Evolutionary conservation across 2,113 vertebrate genomes (phyloP), one percentile per base, ranked within the genome.

Genomic region (Bufo gargarizans): DNA sequence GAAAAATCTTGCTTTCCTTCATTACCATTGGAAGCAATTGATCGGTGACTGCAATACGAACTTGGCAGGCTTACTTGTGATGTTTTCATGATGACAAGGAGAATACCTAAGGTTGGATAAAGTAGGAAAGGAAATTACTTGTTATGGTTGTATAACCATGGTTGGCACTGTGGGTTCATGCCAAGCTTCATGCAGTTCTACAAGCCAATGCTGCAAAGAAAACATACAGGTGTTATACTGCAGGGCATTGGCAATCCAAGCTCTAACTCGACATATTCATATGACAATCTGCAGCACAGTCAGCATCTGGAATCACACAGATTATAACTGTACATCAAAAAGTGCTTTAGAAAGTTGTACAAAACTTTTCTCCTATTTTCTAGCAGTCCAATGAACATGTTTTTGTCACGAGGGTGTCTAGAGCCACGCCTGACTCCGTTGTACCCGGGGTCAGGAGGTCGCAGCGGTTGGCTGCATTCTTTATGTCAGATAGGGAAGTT

Each of bases 151-250:
- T 55, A 69, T 83, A 59, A 88, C 80, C 50, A 69, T 4, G n/a
- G 69, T 76, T 89, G 87, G 72, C 61, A 84, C 82, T 89, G 82
- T 59, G 77, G 72, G 58, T 84, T 67, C 8, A 58, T 69, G 72
- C 82, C 87, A 78, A 78, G 55, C 9, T 11, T 78, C 80, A 89
- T 77, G 74, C 56, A 78, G 82, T 78, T 74, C 43, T 77, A 78
- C 33, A 89, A 77, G n/a, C 58, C 59, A 65, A 71, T 78, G 61
- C 82, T 83, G 77, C 81, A 45, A 84, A 89, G 47, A 89, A 74
- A 13, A 78, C 81, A 78, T 89, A 84, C 87, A 89, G 87, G 87
- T 89, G 87, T 84, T 78, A 78, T 77, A 78, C 87, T 89, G 87
- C 72, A 84, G 87, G 87, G 87, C 82, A 78, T 84, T 89, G 87